Evolutionary conservation across 1,140 invertebrate species (phyloP), one percentile per base, ranked within the genome.

Genomic region (Cydia strobilella): DNA sequence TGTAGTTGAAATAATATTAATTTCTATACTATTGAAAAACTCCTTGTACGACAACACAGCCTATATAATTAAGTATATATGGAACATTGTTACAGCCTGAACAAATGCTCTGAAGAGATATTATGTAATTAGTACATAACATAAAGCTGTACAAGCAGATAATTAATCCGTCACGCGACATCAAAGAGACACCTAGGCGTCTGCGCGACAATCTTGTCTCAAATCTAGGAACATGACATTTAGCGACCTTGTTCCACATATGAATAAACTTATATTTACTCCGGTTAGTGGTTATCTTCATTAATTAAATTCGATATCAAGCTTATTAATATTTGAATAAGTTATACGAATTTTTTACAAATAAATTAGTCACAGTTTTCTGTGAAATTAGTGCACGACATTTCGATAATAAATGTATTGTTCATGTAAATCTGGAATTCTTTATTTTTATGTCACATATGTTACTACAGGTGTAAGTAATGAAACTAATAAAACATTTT

Each of bases 121-220:
- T 39, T 69, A 69, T 39, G 2, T 69, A 20, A 69, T 69, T 18
- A 35, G 65, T 18, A 69, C 65, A 69, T 59, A 69, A 69, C 65
- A 69, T 59, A 69, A 69, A 69, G 27, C 65, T 35, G 9, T 31
- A 66, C 27, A 69, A 66, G 25, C 27, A 35, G 31, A 69, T 69
- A 69, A 69, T 69, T 42, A 69, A 69, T 69, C 27, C 65, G n/a
- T 35, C 65, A 39, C 65, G n/a, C 31, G 31, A 69, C 65, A 69
- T 69, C 65, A 69, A 69, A 69, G 65, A 69, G 65, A 69, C n/a
- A n/a, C n/a, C n/a, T 39, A 69, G 18, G 10, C 35, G 65, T 69
- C 65, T 31, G 62, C 25, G 65, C 31, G 54, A 42, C 65, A 69
- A 69, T 69, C 27, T 69, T 18, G 31, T 69, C n/a, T 69, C 35